Percentiles rank a stretch among this genome's conserved stretches.
Evolutionary conservation across 1,140 invertebrate genomes (phyloP).

Genomic region (Conus ventricosus): DNA sequence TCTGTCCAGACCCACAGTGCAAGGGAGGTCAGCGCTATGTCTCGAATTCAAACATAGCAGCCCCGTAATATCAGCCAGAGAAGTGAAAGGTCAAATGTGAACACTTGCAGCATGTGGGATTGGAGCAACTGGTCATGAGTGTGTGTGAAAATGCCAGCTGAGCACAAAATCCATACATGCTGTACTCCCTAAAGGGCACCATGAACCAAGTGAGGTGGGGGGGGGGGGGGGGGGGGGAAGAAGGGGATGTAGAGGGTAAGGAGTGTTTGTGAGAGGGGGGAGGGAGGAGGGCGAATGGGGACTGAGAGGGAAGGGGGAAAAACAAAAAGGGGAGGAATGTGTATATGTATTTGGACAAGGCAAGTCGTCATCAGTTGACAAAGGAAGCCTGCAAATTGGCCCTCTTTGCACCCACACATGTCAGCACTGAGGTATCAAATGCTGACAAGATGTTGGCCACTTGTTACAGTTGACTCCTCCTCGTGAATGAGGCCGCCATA

Average conservation of each 20-base stretch:
- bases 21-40: too few species aligned
- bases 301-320: too few species aligned
- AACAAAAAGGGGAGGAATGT: not conserved
- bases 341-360: not conserved
- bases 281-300: too few species aligned
- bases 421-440: too few species aligned
- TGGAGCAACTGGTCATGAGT: not conserved
- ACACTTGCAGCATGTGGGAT: not conserved
- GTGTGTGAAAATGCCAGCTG: not conserved
- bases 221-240: too few species aligned
- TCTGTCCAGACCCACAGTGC: too few species aligned
- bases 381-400: not conserved
- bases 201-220: too few species aligned
- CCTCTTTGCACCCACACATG: too few species aligned
- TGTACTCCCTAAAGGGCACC: not conserved
- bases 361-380: not conserved
- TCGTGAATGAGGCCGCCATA: not conserved
- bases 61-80: not conserved
- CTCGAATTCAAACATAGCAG: not conserved
- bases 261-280: too few species aligned
- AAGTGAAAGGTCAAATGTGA: not conserved
- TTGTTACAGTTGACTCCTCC: not conserved
- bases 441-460: not conserved
- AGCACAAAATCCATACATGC: not conserved
- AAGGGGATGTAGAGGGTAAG: conserved; percentile 15